phyloP scores from a whole-genome alignment of 2,113 vertebrate genomes.

The Bambusicola thoracicus region DNA sequence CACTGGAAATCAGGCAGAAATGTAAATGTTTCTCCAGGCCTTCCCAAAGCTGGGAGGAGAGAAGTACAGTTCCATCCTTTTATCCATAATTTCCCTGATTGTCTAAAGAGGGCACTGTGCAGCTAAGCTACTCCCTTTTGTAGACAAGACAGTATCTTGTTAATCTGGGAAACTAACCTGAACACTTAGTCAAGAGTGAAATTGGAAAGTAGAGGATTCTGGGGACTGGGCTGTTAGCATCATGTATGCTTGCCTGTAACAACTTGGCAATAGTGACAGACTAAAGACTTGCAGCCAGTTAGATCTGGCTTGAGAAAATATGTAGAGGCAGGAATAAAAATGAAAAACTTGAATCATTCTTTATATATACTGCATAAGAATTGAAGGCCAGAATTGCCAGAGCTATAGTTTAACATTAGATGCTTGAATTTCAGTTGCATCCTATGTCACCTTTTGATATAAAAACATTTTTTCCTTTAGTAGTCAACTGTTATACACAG shows the following conservation, averaged over 20 bases:
- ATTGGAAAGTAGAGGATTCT: not conserved
- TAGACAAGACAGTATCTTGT: not conserved
- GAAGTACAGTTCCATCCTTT: not conserved
- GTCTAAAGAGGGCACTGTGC: not conserved
- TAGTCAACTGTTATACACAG: not conserved
- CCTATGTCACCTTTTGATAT: not conserved
- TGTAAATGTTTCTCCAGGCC: not conserved
- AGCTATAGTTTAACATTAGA: not conserved
- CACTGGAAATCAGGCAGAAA: not conserved
- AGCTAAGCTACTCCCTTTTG: not conserved
- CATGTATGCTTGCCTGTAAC: not conserved
- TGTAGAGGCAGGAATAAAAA: not conserved
- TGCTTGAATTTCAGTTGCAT: not conserved
- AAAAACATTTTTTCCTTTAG: not conserved
- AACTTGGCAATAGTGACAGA: not conserved
- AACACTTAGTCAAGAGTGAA: not conserved
- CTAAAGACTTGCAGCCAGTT: not conserved
- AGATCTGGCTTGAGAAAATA: not conserved
- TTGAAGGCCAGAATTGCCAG: not conserved
- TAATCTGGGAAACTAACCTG: not conserved
- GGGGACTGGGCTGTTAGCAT: not conserved
- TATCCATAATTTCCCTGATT: not conserved
- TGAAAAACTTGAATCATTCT: not conserved
- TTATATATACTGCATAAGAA: not conserved
- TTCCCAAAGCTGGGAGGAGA: not conserved